A percentile compares a stretch with the other conserved stretches of the same genome.
Evolutionary conservation across 2,113 vertebrate species (phyloP).

Genomic region (Rhadina sibilatrix): DNA sequence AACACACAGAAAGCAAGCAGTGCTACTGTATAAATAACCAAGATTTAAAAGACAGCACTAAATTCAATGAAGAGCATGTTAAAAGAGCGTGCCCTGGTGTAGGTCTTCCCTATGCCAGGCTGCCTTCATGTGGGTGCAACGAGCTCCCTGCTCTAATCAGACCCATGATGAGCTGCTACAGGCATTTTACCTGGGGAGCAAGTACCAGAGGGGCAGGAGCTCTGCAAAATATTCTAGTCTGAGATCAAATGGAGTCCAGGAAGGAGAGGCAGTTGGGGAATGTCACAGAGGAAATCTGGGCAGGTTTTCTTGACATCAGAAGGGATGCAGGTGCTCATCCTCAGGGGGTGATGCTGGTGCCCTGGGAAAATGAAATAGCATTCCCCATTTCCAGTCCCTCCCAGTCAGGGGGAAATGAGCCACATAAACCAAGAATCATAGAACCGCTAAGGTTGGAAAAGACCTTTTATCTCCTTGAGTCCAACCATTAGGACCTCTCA

Average conservation of each 20-base stretch:
- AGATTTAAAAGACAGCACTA: neutral
- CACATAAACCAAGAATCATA: neutral
- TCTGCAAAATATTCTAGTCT: neutral
- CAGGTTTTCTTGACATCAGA: neutral
- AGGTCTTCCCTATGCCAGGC: neutral
- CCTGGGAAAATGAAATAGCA: neutral
- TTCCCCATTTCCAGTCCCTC: neutral
- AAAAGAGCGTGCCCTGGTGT: fast-evolving
- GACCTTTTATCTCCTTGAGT: neutral
- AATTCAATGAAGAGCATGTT: neutral
- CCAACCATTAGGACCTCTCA: neutral
- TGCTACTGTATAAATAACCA: neutral
- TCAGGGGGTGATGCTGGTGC: neutral
- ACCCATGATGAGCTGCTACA: fast-evolving
- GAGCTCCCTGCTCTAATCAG: neutral
- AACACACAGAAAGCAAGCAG: neutral
- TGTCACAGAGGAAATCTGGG: neutral
- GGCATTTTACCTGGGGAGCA: neutral
- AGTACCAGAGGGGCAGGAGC: neutral
- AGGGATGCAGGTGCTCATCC: fast-evolving
- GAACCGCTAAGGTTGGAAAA: neutral
- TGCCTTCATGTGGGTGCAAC: neutral
- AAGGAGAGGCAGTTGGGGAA: neutral
- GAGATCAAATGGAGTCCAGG: neutral
- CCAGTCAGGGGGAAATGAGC: neutral